These are phyloP conservation scores for Drosophila mercatorum DNA, from an alignment of 2,888 invertebrate genomes.

Conservation along the genomic window DNA sequence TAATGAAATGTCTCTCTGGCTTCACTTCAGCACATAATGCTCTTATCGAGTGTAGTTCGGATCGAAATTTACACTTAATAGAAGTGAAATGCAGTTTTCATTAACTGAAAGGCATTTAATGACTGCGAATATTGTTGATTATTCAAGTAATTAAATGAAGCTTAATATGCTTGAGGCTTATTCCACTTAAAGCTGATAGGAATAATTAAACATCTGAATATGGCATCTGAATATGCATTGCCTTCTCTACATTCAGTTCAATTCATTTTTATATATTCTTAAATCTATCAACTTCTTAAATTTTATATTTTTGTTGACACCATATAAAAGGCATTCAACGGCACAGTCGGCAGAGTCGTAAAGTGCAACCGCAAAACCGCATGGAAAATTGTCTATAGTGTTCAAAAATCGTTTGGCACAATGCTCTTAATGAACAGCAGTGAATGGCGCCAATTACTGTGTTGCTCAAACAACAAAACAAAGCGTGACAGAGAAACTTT, in stretches of 20 bases:
- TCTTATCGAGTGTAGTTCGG: background rate
- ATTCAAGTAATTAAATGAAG: background rate
- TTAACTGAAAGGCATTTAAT: background rate
- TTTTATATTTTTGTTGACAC: constrained; percentile 15
- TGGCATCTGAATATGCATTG: background rate
- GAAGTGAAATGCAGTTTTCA: constrained; percentile 4
- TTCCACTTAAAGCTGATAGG: background rate
- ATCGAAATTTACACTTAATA: background rate
- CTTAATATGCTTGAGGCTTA: background rate
- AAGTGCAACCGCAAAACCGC: constrained; percentile 51
- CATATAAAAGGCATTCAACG: constrained; percentile 15
- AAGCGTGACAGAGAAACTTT: constrained; percentile 14
- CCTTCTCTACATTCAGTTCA: background rate
- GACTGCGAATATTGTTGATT: background rate
- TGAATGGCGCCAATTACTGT: constrained; percentile 55
- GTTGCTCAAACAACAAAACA: constrained; percentile 34
- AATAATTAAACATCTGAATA: background rate
- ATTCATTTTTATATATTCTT: background rate
- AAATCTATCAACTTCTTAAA: background rate
- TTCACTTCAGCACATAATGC: background rate
- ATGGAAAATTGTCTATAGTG: constrained; percentile 36
- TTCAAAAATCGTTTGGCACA: constrained; percentile 40
- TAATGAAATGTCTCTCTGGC: background rate
- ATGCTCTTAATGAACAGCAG: constrained; percentile 59
- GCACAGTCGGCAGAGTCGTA: constrained; percentile 27